Conservation (phyloP, 2,888 invertebrate species). For the Autographa pulchrina region DNA sequence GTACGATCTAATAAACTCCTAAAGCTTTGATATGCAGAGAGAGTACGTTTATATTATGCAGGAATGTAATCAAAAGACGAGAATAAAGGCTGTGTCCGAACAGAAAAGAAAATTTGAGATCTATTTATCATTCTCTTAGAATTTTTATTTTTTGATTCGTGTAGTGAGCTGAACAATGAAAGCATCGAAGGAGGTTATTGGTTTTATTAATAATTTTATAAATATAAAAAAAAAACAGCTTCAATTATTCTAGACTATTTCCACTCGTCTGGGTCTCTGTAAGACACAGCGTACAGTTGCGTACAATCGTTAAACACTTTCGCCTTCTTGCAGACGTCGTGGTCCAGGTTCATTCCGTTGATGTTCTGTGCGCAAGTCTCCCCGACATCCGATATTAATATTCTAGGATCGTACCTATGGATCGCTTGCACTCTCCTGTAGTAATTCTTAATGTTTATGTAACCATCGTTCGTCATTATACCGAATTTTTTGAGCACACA, state of each 20-base stretch:
- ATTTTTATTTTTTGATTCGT: constrained; percentile 48
- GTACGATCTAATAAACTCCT: constrained; percentile 55
- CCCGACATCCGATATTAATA: constrained; percentile 85
- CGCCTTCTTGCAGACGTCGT: constrained; percentile 85
- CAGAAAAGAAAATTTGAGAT: constrained; percentile 48
- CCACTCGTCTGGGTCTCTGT: constrained; percentile 71
- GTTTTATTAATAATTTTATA: constrained; percentile 65
- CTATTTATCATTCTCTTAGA: constrained; percentile 50
- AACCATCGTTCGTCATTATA: constrained; percentile 84
- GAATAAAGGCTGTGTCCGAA: constrained; percentile 38
- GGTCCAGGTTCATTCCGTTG: constrained; percentile 83
- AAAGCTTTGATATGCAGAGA: constrained; percentile 67
- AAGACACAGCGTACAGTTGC: constrained; percentile 82
- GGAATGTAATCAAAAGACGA: constrained; percentile 56
- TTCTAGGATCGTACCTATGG: constrained; percentile 83
- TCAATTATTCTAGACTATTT: constrained; percentile 11
- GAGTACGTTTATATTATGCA: constrained; percentile 59
- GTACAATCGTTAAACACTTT: constrained; percentile 87
- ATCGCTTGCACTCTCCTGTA: constrained; percentile 83
- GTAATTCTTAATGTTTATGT: constrained; percentile 83
- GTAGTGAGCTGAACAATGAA: constrained; percentile 55
- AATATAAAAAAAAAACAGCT: constrained; percentile 55
- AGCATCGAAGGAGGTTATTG: constrained; percentile 47
- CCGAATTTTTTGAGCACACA: constrained; percentile 86
- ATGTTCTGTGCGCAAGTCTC: constrained; percentile 85